Evolutionary conservation across 2,888 invertebrate species (phyloP).

Genomic region (Melinaea marsaeus): DNA sequence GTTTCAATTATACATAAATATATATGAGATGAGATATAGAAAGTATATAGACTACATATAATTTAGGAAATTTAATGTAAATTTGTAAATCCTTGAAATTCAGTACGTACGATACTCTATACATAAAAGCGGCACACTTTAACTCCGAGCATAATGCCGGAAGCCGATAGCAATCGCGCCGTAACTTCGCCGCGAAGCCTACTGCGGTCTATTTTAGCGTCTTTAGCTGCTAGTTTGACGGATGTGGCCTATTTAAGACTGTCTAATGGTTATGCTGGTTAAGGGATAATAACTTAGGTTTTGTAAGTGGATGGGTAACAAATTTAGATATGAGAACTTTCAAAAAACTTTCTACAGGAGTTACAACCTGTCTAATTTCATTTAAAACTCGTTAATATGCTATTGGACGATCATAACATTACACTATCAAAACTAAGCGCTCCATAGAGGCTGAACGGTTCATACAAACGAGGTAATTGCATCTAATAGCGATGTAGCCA

Average conservation of each 20-base stretch:
- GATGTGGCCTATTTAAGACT: constrained; percentile 5
- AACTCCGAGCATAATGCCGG: constrained; percentile 6
- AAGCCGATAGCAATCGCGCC: constrained; percentile 7
- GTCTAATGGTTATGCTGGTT: neutral
- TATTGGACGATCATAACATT: constrained; percentile 4
- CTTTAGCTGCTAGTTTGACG: constrained; percentile 8
- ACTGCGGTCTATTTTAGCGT: constrained; percentile 7
- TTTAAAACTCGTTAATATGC: neutral
- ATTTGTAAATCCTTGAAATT: neutral
- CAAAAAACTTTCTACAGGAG: too few species aligned
- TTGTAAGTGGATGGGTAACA: neutral
- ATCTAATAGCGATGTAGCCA: constrained; percentile 6
- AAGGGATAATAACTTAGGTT: neutral
- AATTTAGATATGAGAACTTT: too few species aligned
- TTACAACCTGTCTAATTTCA: neutral
- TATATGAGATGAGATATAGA: too few species aligned
- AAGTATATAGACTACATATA: too few species aligned
- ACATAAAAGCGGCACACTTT: constrained; percentile 6
- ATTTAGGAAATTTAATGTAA: neutral
- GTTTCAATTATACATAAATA: too few species aligned
- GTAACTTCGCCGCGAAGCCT: constrained; percentile 6
- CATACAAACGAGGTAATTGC: constrained; percentile 8
- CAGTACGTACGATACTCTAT: constrained; percentile 1
- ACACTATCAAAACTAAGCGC: constrained; percentile 2
- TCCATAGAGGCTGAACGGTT: constrained; percentile 1